Percentiles rank a stretch among this genome's conserved stretches.
These are phyloP conservation scores for Pseudachorutes palmiensis DNA, from an alignment of 1,140 invertebrate species.

Conservation along the genomic window DNA sequence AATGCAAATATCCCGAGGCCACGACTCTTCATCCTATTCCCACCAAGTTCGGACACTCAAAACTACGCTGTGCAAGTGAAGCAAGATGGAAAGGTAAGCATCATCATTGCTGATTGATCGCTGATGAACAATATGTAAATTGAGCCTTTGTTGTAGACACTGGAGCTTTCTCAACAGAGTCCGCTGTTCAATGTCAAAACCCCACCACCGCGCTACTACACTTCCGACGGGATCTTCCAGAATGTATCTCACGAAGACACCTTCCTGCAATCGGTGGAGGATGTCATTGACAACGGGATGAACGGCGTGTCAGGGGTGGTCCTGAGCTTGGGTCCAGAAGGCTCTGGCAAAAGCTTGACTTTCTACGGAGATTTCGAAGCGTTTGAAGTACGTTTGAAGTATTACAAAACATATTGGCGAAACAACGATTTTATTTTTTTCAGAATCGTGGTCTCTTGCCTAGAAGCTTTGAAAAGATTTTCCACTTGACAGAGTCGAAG, in stretches of 20 bases:
- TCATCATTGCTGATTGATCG: too few relatives aligned
- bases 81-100: background rate
- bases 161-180: background rate
- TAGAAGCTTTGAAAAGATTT: background rate
- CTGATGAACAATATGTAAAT: background rate
- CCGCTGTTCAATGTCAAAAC: background rate
- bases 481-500: background rate
- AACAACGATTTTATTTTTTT: background rate
- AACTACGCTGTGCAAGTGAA: too few relatives aligned
- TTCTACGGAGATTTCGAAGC: constrained; percentile 18
- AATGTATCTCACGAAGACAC: background rate
- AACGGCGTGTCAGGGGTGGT: constrained; percentile 24
- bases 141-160: background rate
- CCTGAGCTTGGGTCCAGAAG: constrained; percentile 22
- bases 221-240: background rate
- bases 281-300: constrained; percentile 13
- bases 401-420: background rate
- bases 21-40: too few relatives aligned
- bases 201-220: background rate
- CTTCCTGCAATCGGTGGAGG: background rate
- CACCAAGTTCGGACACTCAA: too few relatives aligned
- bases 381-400: constrained; percentile 27
- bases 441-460: background rate
- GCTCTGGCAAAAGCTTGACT: constrained; percentile 28
- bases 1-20: too few relatives aligned